These are phyloP conservation scores for Callaeas wilsoni DNA, from an alignment of 2,113 vertebrate species.

Conservation along the genomic window DNA sequence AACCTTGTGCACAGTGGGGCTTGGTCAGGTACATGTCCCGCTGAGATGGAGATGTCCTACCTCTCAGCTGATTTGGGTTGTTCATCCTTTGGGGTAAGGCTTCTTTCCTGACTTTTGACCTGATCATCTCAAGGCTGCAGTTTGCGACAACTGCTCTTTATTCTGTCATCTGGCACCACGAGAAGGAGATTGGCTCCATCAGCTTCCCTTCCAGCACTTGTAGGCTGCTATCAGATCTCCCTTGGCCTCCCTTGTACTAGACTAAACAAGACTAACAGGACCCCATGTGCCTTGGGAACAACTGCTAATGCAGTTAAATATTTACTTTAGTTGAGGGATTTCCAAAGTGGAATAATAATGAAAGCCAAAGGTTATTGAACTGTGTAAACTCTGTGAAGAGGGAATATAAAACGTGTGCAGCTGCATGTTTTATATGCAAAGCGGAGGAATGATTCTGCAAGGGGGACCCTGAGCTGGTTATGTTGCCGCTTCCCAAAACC, in stretches of 20 bases:
- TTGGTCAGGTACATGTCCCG: neutral
- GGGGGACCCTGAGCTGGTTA: neutral
- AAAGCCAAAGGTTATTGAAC: slow-evolving; percentile 16
- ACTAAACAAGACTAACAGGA: slow-evolving; percentile 13
- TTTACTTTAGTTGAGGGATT: slow-evolving; percentile 47
- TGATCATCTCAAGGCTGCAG: neutral
- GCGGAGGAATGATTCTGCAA: neutral
- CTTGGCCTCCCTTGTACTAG: neutral
- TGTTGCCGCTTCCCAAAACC: neutral
- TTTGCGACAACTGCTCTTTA: neutral
- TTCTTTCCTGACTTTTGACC: neutral
- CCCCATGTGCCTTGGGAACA: neutral
- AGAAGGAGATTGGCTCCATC: neutral
- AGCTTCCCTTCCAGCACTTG: neutral
- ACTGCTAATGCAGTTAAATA: slow-evolving; percentile 50
- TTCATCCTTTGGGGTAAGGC: neutral
- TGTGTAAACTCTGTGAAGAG: neutral
- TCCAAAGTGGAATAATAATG: slow-evolving; percentile 35
- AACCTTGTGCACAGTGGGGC: neutral
- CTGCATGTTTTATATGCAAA: no score
- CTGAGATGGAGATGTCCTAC: fast-evolving
- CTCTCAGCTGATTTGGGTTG: neutral
- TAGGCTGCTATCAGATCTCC: neutral
- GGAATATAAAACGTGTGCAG: neutral
- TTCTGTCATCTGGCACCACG: neutral